Percentiles rank a stretch among this genome's conserved stretches.
Conservation (phyloP, 92 coral and sea anemone species). For the Isaurus tuberculatus region DNA sequence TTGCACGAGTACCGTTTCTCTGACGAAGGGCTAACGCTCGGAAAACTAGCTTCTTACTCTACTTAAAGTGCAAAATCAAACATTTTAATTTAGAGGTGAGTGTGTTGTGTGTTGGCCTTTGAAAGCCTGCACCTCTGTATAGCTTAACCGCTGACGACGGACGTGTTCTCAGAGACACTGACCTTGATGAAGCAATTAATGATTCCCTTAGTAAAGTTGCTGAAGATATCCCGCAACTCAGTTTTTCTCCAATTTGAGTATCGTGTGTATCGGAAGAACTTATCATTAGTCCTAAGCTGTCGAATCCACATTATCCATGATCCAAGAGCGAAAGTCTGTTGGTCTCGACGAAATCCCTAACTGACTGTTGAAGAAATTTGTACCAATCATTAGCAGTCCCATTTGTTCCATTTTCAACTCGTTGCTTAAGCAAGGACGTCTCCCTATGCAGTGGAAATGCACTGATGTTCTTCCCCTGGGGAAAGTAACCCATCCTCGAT, state of each 20-base stretch:
- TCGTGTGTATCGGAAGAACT: slow-evolving; percentile 16
- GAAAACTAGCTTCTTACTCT: too few relatives aligned
- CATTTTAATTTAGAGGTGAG: too few relatives aligned
- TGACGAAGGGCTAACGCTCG: too few relatives aligned
- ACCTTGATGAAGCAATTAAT: slow-evolving; percentile 45
- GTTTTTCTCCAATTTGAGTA: slow-evolving; percentile 1
- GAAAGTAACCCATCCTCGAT: too few relatives aligned
- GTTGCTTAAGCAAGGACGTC: slow-evolving; percentile 17
- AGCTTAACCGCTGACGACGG: slow-evolving; percentile 25
- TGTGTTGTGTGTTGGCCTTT: too few relatives aligned
- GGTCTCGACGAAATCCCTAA: slow-evolving; percentile 54
- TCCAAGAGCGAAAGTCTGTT: slow-evolving; percentile 46
- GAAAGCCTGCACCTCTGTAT: too few relatives aligned
- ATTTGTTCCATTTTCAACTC: slow-evolving; percentile 45
- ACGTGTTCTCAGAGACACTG: slow-evolving; percentile 21
- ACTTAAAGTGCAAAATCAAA: too few relatives aligned
- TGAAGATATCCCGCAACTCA: slow-evolving; percentile 40
- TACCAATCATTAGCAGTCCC: slow-evolving; percentile 25
- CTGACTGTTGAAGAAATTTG: slow-evolving; percentile 47
- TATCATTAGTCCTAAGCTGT: slow-evolving; percentile 30
- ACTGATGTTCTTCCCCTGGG: slow-evolving; percentile 50
- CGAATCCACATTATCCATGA: background rate
- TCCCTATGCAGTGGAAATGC: slow-evolving; percentile 57
- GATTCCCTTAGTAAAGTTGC: slow-evolving; percentile 54
- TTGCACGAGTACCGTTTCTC: too few relatives aligned